Evolutionary conservation across 2,113 vertebrate species (phyloP).

Genomic region (Gorsachius goisagi): DNA sequence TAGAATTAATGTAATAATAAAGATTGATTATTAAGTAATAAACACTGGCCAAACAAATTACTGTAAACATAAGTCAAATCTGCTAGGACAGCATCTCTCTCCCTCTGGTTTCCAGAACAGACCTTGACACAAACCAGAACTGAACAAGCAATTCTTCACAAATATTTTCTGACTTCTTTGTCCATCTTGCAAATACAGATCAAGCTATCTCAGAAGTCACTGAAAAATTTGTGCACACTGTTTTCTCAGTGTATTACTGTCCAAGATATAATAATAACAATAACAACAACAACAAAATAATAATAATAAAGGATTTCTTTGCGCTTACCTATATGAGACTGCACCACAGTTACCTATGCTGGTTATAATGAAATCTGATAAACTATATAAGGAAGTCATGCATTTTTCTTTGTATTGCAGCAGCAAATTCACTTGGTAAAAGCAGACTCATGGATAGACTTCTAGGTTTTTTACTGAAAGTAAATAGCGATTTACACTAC

Average conservation of each 20-base stretch:
- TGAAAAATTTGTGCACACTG: not conserved
- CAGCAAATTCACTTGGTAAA: not conserved
- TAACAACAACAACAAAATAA: no score
- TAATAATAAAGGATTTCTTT: not conserved
- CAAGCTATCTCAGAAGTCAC: not conserved
- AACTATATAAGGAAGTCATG: rapidly evolving
- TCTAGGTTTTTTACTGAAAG: not conserved
- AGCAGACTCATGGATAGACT: not conserved
- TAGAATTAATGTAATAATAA: constrained; percentile 40
- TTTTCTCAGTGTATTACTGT: not conserved
- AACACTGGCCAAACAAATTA: constrained; percentile 5
- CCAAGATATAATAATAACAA: not conserved
- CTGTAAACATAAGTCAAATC: not conserved
- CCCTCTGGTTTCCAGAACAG: not conserved
- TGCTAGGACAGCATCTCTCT: not conserved
- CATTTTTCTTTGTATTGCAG: not conserved
- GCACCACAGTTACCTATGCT: not conserved
- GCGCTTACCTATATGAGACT: not conserved
- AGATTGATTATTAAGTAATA: constrained; percentile 47
- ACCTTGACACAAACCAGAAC: not conserved
- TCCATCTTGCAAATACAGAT: not conserved
- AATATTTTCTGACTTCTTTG: not conserved
- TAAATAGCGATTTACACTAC: not conserved
- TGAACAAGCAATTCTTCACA: not conserved
- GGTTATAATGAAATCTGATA: not conserved